Conservation (phyloP, 2,888 invertebrate species). For the Thera obeliscata region DNA sequence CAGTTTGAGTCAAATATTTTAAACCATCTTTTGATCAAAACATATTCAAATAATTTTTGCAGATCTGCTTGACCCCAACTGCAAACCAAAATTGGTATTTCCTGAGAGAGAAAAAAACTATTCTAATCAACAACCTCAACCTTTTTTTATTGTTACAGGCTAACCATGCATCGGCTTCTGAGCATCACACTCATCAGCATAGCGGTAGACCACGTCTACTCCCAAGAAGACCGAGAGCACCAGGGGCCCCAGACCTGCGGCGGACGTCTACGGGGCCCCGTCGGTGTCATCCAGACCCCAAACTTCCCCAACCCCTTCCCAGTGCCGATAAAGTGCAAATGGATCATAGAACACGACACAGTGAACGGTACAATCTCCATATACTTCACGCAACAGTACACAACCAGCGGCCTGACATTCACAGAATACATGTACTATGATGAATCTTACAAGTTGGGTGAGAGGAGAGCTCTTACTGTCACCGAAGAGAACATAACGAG, state of each 20-base stretch:
- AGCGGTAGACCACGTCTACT: constrained; percentile 54
- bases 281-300: constrained; percentile 92
- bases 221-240: constrained; percentile 66
- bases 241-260: constrained; percentile 85
- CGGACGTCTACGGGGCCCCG: constrained; percentile 85
- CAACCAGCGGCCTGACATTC: constrained; percentile 90
- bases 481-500: constrained; percentile 90
- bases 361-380: constrained; percentile 91
- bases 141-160: constrained; percentile 60
- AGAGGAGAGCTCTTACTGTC: constrained; percentile 87
- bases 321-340: constrained; percentile 93
- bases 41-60: no score
- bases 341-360: constrained; percentile 93
- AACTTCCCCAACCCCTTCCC: constrained; percentile 92
- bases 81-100: no score
- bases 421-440: constrained; percentile 91
- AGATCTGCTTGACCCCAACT: no score
- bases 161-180: constrained; percentile 63
- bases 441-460: constrained; percentile 87
- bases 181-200: constrained; percentile 67
- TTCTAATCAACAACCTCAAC: no score
- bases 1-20: no score
- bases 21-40: no score
- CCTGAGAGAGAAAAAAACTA: no score
- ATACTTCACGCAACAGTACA: constrained; percentile 95